Evolutionary conservation across 2,113 vertebrate species (phyloP), one percentile per base, ranked within the genome.

Genomic region (Grus americana): DNA sequence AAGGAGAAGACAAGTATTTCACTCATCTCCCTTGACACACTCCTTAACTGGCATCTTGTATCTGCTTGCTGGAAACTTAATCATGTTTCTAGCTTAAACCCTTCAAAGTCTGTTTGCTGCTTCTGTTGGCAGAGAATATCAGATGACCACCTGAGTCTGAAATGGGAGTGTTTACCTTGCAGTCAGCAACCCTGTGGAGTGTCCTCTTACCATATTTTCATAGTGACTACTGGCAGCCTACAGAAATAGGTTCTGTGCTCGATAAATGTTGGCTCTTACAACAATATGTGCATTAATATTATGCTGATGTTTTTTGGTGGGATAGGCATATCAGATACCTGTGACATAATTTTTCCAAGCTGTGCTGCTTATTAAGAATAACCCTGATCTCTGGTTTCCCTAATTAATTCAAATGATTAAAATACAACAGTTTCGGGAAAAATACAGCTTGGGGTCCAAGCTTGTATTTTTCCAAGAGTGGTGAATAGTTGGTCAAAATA

Each of bases 61-160:
- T 27, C 22, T 73, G n/a, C 20, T 19, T 76, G 19, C 24, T 78
- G 62, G 36, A 84, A 26, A n/a, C 26, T 58, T n/a, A 11, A 11
- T 21, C 6, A 2, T 27, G 20, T 4, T 62, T 74, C 62, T 44
- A 42, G 3, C 14, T 88, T 50, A 20, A 9, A 5, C 16, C 5
- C 50, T 63, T 24, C 19, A 0, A 32, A 24, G 68, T 27, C 16
- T 12, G 2, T 57, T 54, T 12, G 0, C 23, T 13, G 36, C 29
- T 34, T 5, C 29, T 57, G 0, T 32, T 13, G 44, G 26, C 20
- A 78, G 59, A 26, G 40, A 42, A 1, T 21, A 16, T 18, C 26
- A 10, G 54, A 4, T 0, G 2, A 7, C 18, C n/a, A 40, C 14
- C 52, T 2, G 3, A 11, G 30, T 40, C 55, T 23, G 14, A 1